Percentiles rank a stretch among this genome's conserved stretches.
Conservation (phyloP, 2,888 invertebrate species). For the Bembecia ichneumoniformis region DNA sequence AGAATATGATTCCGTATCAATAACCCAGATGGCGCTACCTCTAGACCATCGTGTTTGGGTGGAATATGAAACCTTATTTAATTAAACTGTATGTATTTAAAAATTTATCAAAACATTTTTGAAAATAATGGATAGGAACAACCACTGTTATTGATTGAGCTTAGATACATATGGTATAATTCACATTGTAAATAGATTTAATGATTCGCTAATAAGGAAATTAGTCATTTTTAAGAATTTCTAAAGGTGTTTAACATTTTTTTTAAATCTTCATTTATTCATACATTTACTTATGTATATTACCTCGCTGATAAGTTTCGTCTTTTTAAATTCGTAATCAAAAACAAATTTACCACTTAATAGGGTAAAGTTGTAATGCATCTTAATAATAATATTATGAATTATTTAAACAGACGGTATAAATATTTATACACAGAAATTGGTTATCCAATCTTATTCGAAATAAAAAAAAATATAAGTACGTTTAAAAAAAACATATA, state of each 20-base stretch:
- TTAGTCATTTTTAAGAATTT: background rate
- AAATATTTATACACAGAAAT: background rate
- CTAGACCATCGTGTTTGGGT: too few relatives aligned
- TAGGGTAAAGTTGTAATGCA: too few relatives aligned
- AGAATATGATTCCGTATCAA: too few relatives aligned
- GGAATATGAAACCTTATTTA: too few relatives aligned
- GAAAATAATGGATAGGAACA: slow-evolving; percentile 53
- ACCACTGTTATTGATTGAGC: background rate
- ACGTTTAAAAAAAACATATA: too few relatives aligned
- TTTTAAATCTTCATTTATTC: background rate
- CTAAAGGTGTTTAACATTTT: background rate
- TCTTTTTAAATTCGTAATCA: too few relatives aligned
- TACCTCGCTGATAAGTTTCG: too few relatives aligned
- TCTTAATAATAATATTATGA: background rate
- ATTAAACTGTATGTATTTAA: too few relatives aligned
- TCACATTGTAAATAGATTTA: background rate
- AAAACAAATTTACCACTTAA: too few relatives aligned
- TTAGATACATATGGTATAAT: too few relatives aligned
- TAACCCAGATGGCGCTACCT: too few relatives aligned
- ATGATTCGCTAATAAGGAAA: background rate
- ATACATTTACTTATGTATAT: too few relatives aligned
- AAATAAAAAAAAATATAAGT: background rate
- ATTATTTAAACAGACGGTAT: background rate
- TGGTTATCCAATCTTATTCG: background rate
- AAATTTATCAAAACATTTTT: slow-evolving; percentile 15